Conservation (phyloP, 2,888 invertebrate species). For the Nesidiocoris tenuis region DNA sequence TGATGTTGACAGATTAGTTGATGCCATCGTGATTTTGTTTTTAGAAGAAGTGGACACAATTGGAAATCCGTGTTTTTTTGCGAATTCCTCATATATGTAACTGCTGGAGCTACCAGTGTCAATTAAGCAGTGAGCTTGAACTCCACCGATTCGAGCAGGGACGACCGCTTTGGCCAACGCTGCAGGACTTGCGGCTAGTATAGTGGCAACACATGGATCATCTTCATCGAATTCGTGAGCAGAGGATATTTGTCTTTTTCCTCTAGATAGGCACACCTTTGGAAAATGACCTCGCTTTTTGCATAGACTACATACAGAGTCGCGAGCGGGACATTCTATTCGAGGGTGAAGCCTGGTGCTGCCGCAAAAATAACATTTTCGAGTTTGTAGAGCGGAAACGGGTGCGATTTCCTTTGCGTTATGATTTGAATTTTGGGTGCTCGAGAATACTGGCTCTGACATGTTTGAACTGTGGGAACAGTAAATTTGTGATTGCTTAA, state of each 20-base stretch:
- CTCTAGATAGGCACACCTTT: background rate
- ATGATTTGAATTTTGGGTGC: background rate
- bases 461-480: background rate
- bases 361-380: background rate
- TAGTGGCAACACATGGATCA: background rate
- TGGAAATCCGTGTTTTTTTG: background rate
- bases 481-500: background rate
- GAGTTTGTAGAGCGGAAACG: background rate
- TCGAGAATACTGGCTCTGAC: background rate
- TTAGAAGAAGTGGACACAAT: too few species aligned
- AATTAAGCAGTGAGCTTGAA: background rate
- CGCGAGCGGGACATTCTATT: background rate
- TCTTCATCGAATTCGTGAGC: background rate
- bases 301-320: background rate
- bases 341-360: background rate
- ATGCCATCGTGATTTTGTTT: background rate
- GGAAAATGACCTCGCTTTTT: background rate
- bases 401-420: background rate
- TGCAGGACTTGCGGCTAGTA: too few species aligned
- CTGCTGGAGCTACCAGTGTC: background rate
- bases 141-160: background rate
- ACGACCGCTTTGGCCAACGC: background rate
- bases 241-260: background rate
- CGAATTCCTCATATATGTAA: background rate
- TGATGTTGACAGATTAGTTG: constrained; percentile 2